Evolutionary conservation across 2,888 invertebrate genomes (phyloP), one percentile per base, ranked within the genome.

Genomic region (Scaptomyza polygonia): DNA sequence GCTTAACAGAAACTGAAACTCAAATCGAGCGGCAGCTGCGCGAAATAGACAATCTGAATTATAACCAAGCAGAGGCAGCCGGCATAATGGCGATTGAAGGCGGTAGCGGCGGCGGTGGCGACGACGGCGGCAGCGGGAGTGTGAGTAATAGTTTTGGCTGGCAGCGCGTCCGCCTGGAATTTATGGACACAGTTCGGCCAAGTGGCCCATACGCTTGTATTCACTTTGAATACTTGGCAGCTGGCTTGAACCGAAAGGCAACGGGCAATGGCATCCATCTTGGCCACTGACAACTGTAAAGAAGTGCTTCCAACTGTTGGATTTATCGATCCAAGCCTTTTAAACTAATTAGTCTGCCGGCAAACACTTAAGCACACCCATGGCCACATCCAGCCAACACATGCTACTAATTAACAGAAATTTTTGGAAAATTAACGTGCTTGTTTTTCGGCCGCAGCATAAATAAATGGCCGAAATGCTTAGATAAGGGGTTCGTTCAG

Each of bases 1-100:
- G 58, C 57, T 72, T 61, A 49, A 53, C 49, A 53, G 14, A 40
- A 54, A 44, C 44, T 59, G 42, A 61, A 72, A 68, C 78, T 78
- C 67, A 86, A 86, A 72, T 82, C 87, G 76, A 78, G 83, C 71
- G 84, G 86, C 88, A 84, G 88, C 86, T 84, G 84, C 80, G 79
- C 79, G 75, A 85, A 84, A 84, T 84, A 88, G 86, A 84, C 84
- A 84, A 87, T 87, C 86, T 85, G 73, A 84, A 84, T 84, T 87
- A 84, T 84, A 86, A 82, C 67, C 66, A 55, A 64, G 58, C 48
- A 52, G 48, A 48, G 58, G 48, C 64, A 61, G 51, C 16, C 47
- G 40, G 57, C 52, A 53, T 47, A 55, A 42, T 39, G 57, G 51
- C 59, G 56, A 61, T 59, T 61, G 66, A 56, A 30, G 55, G 43